Conservation (phyloP, 2,888 invertebrate species). For the Pristionchus maxplancki region DNA sequence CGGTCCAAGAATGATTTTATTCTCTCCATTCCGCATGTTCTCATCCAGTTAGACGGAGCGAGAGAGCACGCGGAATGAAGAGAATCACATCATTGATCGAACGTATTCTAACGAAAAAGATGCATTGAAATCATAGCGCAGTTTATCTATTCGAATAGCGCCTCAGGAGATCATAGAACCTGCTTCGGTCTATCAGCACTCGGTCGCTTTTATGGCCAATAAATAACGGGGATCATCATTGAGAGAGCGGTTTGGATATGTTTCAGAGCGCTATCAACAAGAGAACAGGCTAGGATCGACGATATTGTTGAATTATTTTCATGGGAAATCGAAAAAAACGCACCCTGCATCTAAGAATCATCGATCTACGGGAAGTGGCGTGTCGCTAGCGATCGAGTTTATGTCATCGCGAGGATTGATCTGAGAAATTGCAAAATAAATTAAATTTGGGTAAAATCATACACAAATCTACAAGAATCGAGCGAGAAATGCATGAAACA, state of each 20-base stretch:
- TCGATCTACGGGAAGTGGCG: constrained; percentile 20
- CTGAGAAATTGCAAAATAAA: neutral
- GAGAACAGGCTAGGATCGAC: neutral
- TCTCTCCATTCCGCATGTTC: neutral
- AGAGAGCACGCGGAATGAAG: neutral
- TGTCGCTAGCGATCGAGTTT: neutral
- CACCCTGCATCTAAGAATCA: constrained; percentile 39
- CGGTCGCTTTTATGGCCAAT: neutral
- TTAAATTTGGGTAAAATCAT: neutral
- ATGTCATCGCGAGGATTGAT: neutral
- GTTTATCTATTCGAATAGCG: neutral
- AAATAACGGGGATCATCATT: constrained; percentile 22
- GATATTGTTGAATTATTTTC: neutral
- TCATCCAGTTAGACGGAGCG: neutral
- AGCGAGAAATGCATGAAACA: neutral
- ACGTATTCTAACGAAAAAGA: neutral
- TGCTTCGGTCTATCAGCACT: neutral
- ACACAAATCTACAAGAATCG: neutral
- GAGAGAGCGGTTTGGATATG: neutral
- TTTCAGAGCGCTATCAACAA: neutral
- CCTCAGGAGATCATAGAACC: neutral
- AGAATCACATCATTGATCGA: too few species aligned
- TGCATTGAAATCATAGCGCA: constrained; percentile 17
- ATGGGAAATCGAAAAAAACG: neutral
- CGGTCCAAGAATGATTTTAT: neutral